A percentile compares a stretch with the other conserved stretches of the same genome.
Conservation (phyloP, 2,113 vertebrate genomes). For the Panthera leo region DNA sequence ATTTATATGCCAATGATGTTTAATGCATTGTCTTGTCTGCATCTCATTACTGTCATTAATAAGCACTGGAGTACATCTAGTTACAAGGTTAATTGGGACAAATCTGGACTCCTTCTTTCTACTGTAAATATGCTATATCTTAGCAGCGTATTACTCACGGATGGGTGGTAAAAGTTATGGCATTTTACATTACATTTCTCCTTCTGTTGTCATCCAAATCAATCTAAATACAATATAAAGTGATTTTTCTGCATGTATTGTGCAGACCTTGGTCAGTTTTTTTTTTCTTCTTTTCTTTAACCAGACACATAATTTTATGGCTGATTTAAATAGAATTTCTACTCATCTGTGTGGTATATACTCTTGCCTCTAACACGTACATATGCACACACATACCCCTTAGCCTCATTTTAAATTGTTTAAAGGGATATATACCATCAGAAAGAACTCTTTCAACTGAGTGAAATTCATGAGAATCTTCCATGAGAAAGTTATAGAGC, state of each 20-base stretch:
- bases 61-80: conserved; percentile 90
- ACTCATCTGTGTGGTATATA: not conserved
- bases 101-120: conserved; percentile 89
- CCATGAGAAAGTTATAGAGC: not conserved
- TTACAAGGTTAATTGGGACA: conserved; percentile 97
- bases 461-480: conserved; percentile 16
- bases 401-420: not conserved
- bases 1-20: conserved; percentile 94
- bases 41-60: conserved; percentile 96
- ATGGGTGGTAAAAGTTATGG: conserved; percentile 73
- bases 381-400: not conserved
- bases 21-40: conserved; percentile 90
- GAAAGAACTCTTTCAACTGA: not conserved
- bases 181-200: conserved; percentile 72
- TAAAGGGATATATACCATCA: not conserved
- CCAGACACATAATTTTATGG: not conserved
- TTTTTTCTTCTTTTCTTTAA: not conserved
- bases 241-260: conserved; percentile 39
- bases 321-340: conserved; percentile 40
- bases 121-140: conserved; percentile 89
- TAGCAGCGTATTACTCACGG: conserved; percentile 80
- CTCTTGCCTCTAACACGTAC: not conserved
- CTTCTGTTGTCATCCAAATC: conserved; percentile 33
- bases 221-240: conserved; percentile 58
- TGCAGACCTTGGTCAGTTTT: not conserved